Evolutionary conservation across 2,797 vertebrate species (phyloP).

Genomic region (Apogon hyalosoma): DNA sequence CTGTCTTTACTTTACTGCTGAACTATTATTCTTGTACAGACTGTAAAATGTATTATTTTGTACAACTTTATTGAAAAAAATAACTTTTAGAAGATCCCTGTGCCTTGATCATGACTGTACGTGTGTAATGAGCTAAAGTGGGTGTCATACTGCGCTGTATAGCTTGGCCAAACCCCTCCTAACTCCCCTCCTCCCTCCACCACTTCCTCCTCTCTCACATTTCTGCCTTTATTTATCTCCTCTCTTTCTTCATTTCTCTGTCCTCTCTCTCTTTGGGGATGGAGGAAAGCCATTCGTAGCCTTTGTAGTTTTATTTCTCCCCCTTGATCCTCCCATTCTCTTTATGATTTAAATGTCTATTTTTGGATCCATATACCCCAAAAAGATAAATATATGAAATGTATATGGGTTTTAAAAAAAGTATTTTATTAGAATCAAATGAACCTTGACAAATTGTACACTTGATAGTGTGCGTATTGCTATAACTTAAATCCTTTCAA

Average conservation of each 20-base stretch:
- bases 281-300: conserved; percentile 87
- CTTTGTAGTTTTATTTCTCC: conserved; percentile 67
- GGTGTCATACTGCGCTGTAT: conserved; percentile 94
- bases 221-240: conserved; percentile 7
- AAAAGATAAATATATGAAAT: conserved; percentile 85
- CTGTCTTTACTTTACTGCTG: conserved; percentile 91
- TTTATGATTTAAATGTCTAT: conserved; percentile 82
- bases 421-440: conserved; percentile 86
- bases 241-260: conserved; percentile 54
- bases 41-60: conserved; percentile 99
- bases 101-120: conserved; percentile 97
- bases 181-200: conserved; percentile 40
- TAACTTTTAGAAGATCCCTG: conserved; percentile 95
- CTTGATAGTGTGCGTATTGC: conserved; percentile 88
- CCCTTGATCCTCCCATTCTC: conserved; percentile 40
- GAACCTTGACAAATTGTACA: conserved; percentile 84
- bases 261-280: conserved; percentile 62
- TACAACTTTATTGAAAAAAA: conserved; percentile 95
- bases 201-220: conserved; percentile 28
- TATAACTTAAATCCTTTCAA: conserved; percentile 93
- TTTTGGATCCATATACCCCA: conserved; percentile 83
- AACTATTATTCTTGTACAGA: conserved; percentile 99
- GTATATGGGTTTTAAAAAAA: conserved; percentile 87
- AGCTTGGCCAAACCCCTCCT: conserved; percentile 88
- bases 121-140: conserved; percentile 94